Base-by-base conservation (phyloP, 1,140 invertebrate species). In the Trichoplusia ni region DNA sequence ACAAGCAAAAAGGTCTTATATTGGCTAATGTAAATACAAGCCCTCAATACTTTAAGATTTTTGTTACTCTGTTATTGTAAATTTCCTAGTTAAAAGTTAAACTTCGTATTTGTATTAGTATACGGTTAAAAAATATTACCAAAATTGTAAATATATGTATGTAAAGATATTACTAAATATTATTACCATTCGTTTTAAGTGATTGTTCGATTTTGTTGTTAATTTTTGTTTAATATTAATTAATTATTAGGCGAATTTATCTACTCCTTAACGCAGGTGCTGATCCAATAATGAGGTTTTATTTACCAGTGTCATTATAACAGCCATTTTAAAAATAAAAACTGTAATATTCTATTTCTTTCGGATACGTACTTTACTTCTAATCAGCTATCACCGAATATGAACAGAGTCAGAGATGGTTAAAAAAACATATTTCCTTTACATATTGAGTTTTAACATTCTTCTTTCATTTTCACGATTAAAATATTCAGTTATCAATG, bases 141-240 rank as follows among this genome's bases (percentile, higher is more conserved):
- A 90, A 87, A 63, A 89, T 79, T 90, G 86, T 90, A 89, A 87
- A 89, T 90, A 90, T 71, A 75, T 90, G 86, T 71, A 75, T 90
- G 86, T 90, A 90, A 86, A 90, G 84, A 88, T 89, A 89, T 89
- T 89, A 90, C 84, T 82, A 84, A 79, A 81, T 77, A 62, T 84
- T 90, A 90, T 90, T 90, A 90, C 87, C 87, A 90, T 90, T 88
- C 75, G 81, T 86, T 86, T 80, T 86, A 84, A 86, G 84, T 76
- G 70, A 83, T 89, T 88, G 85, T 89, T 89, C 85, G 81, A 81
- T 81, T 75, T 86, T 90, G 86, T 89, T 89, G 84, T 89, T 89
- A 83, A 80, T 87, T 89, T 58, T 89, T 86, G 74, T 87, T 89
- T 83, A 80, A 77, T 84, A 80, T 81, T 85, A 80, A 81, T 79